These are phyloP conservation scores for Bibio marci DNA, from an alignment of 2,888 invertebrate genomes.

Conservation along the genomic window DNA sequence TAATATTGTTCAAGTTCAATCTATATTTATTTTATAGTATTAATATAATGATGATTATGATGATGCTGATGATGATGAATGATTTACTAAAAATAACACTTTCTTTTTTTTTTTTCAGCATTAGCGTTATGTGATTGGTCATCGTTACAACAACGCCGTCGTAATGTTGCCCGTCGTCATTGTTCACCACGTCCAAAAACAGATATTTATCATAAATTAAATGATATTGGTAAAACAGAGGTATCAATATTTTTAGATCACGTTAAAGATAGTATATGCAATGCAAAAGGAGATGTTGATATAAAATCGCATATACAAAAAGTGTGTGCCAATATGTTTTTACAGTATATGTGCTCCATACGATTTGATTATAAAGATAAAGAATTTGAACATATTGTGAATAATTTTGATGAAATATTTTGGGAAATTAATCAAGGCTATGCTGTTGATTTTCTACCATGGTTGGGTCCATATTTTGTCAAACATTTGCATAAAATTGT, in stretches of 20 bases:
- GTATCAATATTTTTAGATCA: constrained; percentile 40
- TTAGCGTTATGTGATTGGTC: constrained; percentile 82
- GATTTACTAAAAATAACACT: too few relatives aligned
- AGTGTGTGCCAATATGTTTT: constrained; percentile 71
- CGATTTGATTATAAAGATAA: constrained; percentile 51
- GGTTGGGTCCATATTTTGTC: constrained; percentile 55
- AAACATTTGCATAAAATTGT: constrained; percentile 49
- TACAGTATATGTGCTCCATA: constrained; percentile 71
- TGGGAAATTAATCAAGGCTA: constrained; percentile 86
- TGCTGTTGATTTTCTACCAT: constrained; percentile 72
- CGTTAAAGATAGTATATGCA: constrained; percentile 26
- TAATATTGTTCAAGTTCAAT: too few relatives aligned
- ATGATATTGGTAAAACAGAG: constrained; percentile 51
- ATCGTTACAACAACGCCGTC: constrained; percentile 55
- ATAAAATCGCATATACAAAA: constrained; percentile 55
- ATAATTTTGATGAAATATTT: constrained; percentile 71
- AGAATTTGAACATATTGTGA: constrained; percentile 48
- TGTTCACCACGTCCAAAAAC: constrained; percentile 65
- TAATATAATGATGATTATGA: too few relatives aligned
- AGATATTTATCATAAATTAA: constrained; percentile 51
- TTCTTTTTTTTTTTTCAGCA: too few relatives aligned
- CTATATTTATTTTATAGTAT: too few relatives aligned
- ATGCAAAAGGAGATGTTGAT: constrained; percentile 32
- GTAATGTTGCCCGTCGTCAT: constrained; percentile 61
- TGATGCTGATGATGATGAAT: too few relatives aligned